Evolutionary conservation across 2,888 invertebrate species (phyloP).

Genomic region (Smittia aterrima): DNA sequence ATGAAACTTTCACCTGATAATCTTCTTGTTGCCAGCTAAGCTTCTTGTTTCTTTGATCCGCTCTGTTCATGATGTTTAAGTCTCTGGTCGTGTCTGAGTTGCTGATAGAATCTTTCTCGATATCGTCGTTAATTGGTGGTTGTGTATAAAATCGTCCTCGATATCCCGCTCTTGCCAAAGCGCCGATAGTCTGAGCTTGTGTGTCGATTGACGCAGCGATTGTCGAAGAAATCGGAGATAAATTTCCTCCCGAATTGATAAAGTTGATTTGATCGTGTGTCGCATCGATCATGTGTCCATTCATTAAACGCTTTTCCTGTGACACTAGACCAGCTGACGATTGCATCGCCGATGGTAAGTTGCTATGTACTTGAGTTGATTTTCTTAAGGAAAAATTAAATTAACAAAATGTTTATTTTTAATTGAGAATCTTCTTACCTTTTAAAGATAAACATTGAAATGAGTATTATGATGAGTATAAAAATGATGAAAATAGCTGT

Average conservation of each 20-base stretch:
- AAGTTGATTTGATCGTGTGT: conserved; percentile 26
- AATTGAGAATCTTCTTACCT: conserved; percentile 54
- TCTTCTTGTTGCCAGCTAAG: conserved; percentile 71
- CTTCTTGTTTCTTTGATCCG: conserved; percentile 69
- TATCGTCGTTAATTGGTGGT: conserved; percentile 50
- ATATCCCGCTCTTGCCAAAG: conserved; percentile 55
- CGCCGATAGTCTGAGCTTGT: conserved; percentile 53
- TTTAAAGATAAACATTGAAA: conserved; percentile 75
- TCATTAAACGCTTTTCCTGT: conserved; percentile 50
- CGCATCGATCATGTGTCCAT: conserved; percentile 37
- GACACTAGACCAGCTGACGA: conserved; percentile 52
- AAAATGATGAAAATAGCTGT: conserved; percentile 72
- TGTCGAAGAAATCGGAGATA: conserved; percentile 60
- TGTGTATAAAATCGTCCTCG: conserved; percentile 51
- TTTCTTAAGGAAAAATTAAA: conserved; percentile 44
- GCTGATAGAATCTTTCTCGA: conserved; percentile 51
- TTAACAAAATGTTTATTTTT: not conserved
- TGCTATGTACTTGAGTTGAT: conserved; percentile 52
- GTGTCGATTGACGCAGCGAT: conserved; percentile 60
- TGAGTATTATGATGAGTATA: conserved; percentile 69
- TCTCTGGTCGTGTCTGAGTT: conserved; percentile 47
- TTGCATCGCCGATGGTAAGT: conserved; percentile 50
- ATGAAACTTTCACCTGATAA: not conserved
- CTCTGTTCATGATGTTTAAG: conserved; percentile 53
- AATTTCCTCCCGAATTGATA: conserved; percentile 58